phyloP scores from a whole-genome alignment of 1,140 invertebrate genomes.

The Nebria ingens region DNA sequence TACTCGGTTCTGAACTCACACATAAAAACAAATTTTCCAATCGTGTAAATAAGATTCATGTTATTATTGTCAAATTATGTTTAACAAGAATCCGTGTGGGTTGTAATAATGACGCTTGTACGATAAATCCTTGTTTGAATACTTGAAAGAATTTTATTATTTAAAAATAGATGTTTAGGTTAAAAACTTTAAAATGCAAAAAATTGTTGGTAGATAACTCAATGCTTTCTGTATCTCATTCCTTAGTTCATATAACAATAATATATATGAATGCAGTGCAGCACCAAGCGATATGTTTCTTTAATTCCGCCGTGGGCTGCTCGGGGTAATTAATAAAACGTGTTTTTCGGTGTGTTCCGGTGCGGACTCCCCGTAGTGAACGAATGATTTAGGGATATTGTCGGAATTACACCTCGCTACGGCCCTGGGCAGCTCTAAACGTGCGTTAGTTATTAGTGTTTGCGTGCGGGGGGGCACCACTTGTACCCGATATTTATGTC shows the following conservation, averaged over 20 bases:
- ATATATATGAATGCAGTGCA: background rate
- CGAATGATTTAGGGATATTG: background rate
- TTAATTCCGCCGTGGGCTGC: background rate
- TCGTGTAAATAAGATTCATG: background rate
- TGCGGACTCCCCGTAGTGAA: background rate
- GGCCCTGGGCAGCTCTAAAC: constrained; percentile 5
- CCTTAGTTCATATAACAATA: background rate
- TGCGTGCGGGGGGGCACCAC: constrained; percentile 2
- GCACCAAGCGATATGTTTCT: background rate
- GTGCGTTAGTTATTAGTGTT: constrained; percentile 8
- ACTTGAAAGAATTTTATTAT: too few relatives aligned
- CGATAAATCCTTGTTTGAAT: too few relatives aligned
- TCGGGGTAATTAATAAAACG: constrained; percentile 3
- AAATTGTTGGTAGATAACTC: too few relatives aligned
- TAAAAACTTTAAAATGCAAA: too few relatives aligned
- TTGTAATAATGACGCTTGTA: too few relatives aligned
- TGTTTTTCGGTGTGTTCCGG: constrained; percentile 5
- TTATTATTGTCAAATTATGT: background rate
- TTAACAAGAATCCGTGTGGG: background rate
- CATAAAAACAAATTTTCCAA: background rate
- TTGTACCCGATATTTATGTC: constrained; percentile 9
- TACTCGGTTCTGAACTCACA: background rate
- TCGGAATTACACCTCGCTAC: constrained; percentile 7
- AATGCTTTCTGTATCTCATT: background rate
- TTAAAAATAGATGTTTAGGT: background rate